Evolutionary conservation across 1,140 invertebrate species (phyloP).

Genomic region (Nixonia krombeini): DNA sequence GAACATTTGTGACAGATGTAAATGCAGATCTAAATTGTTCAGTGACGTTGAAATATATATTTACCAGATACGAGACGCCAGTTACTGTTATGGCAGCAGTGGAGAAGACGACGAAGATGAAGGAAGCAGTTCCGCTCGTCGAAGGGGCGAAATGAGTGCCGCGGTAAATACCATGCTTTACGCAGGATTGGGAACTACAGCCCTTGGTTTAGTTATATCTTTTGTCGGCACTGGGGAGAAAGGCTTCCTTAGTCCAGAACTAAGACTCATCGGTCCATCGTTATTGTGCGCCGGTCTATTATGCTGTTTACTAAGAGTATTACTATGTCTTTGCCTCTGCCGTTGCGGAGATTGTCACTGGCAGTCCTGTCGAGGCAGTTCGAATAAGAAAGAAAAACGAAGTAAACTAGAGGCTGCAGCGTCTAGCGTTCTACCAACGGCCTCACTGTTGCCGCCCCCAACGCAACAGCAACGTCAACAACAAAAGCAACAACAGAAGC

Average conservation of each 20-base stretch:
- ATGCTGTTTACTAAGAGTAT: slow-evolving; percentile 75
- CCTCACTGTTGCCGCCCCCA: slow-evolving; percentile 50
- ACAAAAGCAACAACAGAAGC: slow-evolving; percentile 40
- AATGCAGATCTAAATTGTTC: too few species aligned
- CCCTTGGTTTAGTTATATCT: slow-evolving; percentile 86
- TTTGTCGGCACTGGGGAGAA: slow-evolving; percentile 92
- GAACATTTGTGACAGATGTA: too few species aligned
- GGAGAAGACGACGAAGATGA: slow-evolving; percentile 75
- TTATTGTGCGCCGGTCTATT: slow-evolving; percentile 76
- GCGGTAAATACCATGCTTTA: slow-evolving; percentile 85
- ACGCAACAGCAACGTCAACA: slow-evolving; percentile 41
- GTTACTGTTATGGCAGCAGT: slow-evolving; percentile 78
- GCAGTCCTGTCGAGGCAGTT: slow-evolving; percentile 51
- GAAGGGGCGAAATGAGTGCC: slow-evolving; percentile 74
- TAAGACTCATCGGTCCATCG: slow-evolving; percentile 86
- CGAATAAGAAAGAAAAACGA: slow-evolving; percentile 52
- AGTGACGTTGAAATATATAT: too few species aligned
- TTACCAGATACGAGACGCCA: slow-evolving; percentile 84
- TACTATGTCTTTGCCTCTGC: slow-evolving; percentile 76
- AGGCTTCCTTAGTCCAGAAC: slow-evolving; percentile 88
- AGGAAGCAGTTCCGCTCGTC: slow-evolving; percentile 56
- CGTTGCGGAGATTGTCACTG: slow-evolving; percentile 67
- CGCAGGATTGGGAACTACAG: slow-evolving; percentile 86
- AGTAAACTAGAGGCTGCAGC: slow-evolving; percentile 42
- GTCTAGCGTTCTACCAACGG: slow-evolving; percentile 48